Evolutionary conservation across 2,797 vertebrate species (phyloP).

Genomic region (Oryzias dopingdopingensis): DNA sequence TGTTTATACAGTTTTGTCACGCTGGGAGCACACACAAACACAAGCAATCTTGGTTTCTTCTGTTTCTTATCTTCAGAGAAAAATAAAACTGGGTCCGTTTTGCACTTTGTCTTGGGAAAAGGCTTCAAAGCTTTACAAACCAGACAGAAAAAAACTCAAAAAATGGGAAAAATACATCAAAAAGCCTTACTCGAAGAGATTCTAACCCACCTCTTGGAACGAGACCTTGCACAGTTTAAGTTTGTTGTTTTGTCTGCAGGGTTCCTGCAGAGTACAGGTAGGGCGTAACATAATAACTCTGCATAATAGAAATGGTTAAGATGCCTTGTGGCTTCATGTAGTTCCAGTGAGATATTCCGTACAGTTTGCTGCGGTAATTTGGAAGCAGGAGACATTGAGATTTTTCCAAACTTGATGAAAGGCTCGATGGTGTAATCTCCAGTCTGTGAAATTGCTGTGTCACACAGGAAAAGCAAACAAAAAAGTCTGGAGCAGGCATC

Average conservation of each 20-base stretch:
- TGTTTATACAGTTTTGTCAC: constrained; percentile 58
- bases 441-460: too few relatives aligned
- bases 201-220: background rate
- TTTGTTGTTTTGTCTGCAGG: background rate
- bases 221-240: constrained; percentile 4
- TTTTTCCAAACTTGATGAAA: too few relatives aligned
- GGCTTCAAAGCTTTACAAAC: background rate
- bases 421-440: too few relatives aligned
- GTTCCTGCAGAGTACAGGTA: background rate
- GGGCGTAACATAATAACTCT: constrained; percentile 3
- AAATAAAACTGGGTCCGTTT: too few relatives aligned
- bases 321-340: constrained; percentile 7
- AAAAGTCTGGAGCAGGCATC: too few relatives aligned
- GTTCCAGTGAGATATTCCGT: background rate
- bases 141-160: background rate
- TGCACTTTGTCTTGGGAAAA: too few relatives aligned
- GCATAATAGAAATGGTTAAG: constrained; percentile 1
- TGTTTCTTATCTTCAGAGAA: too few relatives aligned
- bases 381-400: too few relatives aligned
- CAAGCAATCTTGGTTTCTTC: background rate
- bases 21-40: constrained; percentile 38
- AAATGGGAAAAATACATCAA: too few relatives aligned
- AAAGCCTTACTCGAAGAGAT: too few relatives aligned
- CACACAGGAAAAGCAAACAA: too few relatives aligned
- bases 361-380: too few relatives aligned